A percentile compares a stretch with the other conserved stretches of the same genome.
phyloP scores from a whole-genome alignment of 2,888 invertebrate genomes.

The Caenorhabditis becei region DNA sequence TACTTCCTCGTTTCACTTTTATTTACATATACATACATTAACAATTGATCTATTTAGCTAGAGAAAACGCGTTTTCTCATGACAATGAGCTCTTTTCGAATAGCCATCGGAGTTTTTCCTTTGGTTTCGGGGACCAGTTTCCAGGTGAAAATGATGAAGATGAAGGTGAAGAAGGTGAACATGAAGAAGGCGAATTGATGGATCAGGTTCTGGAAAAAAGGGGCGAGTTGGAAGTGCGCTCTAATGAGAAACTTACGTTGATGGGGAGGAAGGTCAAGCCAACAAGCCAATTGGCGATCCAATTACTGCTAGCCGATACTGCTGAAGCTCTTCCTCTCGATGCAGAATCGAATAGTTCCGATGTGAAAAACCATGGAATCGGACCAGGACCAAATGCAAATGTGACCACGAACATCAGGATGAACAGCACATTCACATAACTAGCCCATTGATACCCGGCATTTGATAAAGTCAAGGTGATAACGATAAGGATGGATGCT shows the following conservation, averaged over 20 bases:
- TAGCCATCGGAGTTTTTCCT: constrained; percentile 61
- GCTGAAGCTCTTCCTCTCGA: constrained; percentile 90
- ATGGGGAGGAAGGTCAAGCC: constrained; percentile 87
- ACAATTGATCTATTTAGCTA: too few species aligned
- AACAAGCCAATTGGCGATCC: constrained; percentile 91
- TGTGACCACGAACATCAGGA: constrained; percentile 89
- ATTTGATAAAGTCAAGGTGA: constrained; percentile 82
- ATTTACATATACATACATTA: too few species aligned
- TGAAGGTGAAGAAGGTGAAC: constrained; percentile 95
- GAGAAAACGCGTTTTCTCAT: constrained; percentile 18
- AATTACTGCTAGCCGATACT: constrained; percentile 90
- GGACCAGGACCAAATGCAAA: constrained; percentile 93
- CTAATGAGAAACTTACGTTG: constrained; percentile 79
- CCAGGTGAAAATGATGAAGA: constrained; percentile 98
- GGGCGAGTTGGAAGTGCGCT: not conserved
- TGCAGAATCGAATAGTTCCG: constrained; percentile 90
- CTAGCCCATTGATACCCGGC: constrained; percentile 52
- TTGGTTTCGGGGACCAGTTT: constrained; percentile 98
- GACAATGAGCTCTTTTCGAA: constrained; percentile 46
- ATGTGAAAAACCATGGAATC: constrained; percentile 94
- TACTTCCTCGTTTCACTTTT: too few species aligned
- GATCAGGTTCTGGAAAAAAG: constrained; percentile 82
- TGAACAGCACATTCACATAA: constrained; percentile 87
- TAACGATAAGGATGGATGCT: constrained; percentile 86
- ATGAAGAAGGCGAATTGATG: constrained; percentile 98